A percentile compares a stretch with the other conserved stretches of the same genome.
phyloP scores from a whole-genome alignment of 2,797 vertebrate genomes.

The Tadarida brasiliensis region DNA sequence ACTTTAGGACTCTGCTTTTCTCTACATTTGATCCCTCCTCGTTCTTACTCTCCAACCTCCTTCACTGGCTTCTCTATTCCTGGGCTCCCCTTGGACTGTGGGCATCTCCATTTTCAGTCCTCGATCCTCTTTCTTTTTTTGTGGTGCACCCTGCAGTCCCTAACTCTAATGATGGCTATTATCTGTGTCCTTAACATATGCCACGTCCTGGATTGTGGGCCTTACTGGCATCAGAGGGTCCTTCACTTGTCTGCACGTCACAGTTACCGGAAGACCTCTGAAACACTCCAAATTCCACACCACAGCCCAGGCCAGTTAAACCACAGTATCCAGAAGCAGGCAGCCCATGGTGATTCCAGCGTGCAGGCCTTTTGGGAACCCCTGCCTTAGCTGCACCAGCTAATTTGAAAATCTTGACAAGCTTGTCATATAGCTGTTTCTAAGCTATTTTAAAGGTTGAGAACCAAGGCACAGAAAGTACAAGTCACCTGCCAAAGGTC shows the following conservation, averaged over 20 bases:
- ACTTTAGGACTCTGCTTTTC: background rate
- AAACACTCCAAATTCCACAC: background rate
- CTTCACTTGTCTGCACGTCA: background rate
- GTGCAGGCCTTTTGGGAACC: background rate
- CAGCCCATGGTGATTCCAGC: background rate
- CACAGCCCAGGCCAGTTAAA: background rate
- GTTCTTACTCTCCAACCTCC: background rate
- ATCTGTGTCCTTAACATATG: background rate
- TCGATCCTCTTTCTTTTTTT: background rate
- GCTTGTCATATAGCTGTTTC: background rate
- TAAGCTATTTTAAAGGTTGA: background rate
- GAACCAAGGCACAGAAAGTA: background rate
- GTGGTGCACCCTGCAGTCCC: background rate
- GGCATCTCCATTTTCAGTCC: background rate
- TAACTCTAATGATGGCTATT: background rate
- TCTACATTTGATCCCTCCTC: background rate
- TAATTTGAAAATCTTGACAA: conserved; percentile 16
- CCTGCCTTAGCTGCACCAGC: background rate
- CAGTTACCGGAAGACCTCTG: background rate
- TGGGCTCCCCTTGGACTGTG: background rate
- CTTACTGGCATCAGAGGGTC: background rate
- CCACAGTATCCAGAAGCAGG: background rate
- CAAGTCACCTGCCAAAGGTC: background rate
- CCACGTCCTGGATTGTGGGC: background rate
- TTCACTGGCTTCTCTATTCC: background rate